Evolutionary conservation across 2,113 vertebrate species (phyloP), one percentile per base, ranked within the genome.

Genomic region (Thinocorus orbignyianus): DNA sequence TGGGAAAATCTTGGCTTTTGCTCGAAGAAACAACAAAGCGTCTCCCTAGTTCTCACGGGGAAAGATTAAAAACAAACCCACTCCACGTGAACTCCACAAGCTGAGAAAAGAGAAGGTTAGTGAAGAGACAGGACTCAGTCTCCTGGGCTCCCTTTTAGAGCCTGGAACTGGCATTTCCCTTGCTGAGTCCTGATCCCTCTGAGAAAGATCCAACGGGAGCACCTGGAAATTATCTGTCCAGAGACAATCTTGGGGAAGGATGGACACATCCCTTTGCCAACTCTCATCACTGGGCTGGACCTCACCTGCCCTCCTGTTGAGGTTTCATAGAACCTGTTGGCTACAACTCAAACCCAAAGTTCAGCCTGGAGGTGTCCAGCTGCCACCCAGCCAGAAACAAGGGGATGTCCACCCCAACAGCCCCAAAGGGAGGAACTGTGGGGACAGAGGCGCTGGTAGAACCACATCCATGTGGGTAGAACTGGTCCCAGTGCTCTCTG

Each of bases 241-340:
- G 64, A 84, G 37, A 4, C 28, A 55, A 41, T 19, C 64, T 44
- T 6, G 7, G 64, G 44, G 58, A 79, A 85, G 48, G 35, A 39
- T 20, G 25, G 8, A 3, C 2, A 1, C 41, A 33, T 17, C 33
- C 1, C 78, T 3, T 25, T 22, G 54, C 41, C 66, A 58, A 13
- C 54, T 73, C 26, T 1, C 2, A 9, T 25, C 64, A 3, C 1
- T 1, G 28, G 69, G 49, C 69, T 62, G 73, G 26, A 10, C 35
- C 11, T 16, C 17, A 3, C 25, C 77, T 10, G 17, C 9, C 2
- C 58, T 44, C 57, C 66, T 1, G 0, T 2, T 10, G 24, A 39
- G 10, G 13, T 57, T 57, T 80, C 39, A 3, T 0, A 6, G 0
- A 4, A 19, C 26, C 28, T 28, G 1, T 3, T 10, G 73, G 66